These are phyloP conservation scores for Drosophila helvetica DNA, from an alignment of 2,888 invertebrate species.

Conservation along the genomic window DNA sequence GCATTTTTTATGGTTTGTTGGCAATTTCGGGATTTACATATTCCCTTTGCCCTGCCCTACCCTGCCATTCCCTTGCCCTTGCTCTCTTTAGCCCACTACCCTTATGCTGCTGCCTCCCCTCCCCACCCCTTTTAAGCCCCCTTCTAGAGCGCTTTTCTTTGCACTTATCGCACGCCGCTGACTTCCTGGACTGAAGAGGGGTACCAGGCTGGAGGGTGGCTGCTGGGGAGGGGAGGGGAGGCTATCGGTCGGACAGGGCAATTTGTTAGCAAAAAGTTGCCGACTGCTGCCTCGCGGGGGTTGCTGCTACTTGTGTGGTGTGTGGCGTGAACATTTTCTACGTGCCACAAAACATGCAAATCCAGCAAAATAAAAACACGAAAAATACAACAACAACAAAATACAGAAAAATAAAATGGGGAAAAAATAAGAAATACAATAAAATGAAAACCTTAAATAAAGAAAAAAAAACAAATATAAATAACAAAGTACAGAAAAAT, in stretches of 20 bases:
- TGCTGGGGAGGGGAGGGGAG: slow-evolving; percentile 15
- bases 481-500: slow-evolving; percentile 11
- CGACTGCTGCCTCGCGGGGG: slow-evolving; percentile 34
- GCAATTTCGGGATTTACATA: slow-evolving; percentile 63
- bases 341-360: slow-evolving; percentile 70
- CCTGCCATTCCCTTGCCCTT: background rate
- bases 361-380: slow-evolving; percentile 51
- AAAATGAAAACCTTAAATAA: slow-evolving; percentile 24
- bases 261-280: slow-evolving; percentile 61
- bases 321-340: slow-evolving; percentile 39
- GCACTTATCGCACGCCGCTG: slow-evolving; percentile 53
- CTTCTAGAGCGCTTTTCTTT: slow-evolving; percentile 29
- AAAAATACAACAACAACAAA: slow-evolving; percentile 8
- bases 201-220: slow-evolving; percentile 1
- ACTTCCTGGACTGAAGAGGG: slow-evolving; percentile 52
- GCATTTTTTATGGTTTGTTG: slow-evolving; percentile 69
- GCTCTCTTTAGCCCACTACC: background rate
- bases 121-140: background rate
- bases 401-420: slow-evolving; percentile 35
- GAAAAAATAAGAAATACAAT: slow-evolving; percentile 8
- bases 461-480: slow-evolving; percentile 19
- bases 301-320: slow-evolving; percentile 43
- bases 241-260: slow-evolving; percentile 50
- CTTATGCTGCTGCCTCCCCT: slow-evolving; percentile 2
- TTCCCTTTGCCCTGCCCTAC: slow-evolving; percentile 11